Percentiles rank a stretch among this genome's conserved stretches.
phyloP scores from a whole-genome alignment of 2,797 vertebrate species.

The Eremophila alpestris region DNA sequence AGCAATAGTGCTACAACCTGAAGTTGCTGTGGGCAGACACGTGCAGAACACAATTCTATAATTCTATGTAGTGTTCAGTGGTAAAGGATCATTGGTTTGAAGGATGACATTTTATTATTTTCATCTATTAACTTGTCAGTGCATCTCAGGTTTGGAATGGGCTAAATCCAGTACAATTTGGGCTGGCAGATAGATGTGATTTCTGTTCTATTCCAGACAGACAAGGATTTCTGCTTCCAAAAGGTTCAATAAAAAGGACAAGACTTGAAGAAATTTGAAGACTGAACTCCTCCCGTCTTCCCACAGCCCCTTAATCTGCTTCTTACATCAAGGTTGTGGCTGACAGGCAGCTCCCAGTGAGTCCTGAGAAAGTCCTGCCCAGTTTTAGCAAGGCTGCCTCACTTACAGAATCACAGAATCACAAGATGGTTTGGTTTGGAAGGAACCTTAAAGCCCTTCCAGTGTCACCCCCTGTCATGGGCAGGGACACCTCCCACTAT shows the following conservation, averaged over 20 bases:
- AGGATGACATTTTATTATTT: not conserved
- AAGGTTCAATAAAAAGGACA: not conserved
- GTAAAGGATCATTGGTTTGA: not conserved
- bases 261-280: not conserved
- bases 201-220: not conserved
- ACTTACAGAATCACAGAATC: not conserved
- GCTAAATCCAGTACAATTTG: fast-evolving
- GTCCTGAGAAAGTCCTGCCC: not conserved
- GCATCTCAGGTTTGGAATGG: not conserved
- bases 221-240: not conserved
- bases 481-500: fast-evolving
- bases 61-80: not conserved
- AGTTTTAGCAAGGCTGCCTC: not conserved
- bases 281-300: not conserved
- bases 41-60: not conserved
- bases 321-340: not conserved
- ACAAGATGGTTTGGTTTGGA: not conserved
- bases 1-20: not conserved
- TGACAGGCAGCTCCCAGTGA: not conserved
- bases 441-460: not conserved
- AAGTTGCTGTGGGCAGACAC: not conserved
- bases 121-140: not conserved
- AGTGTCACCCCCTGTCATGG: fast-evolving
- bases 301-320: not conserved
- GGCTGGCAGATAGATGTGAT: not conserved